Base-by-base conservation (phyloP, 2,888 invertebrate genomes). In the Hemaris fuciformis region DNA sequence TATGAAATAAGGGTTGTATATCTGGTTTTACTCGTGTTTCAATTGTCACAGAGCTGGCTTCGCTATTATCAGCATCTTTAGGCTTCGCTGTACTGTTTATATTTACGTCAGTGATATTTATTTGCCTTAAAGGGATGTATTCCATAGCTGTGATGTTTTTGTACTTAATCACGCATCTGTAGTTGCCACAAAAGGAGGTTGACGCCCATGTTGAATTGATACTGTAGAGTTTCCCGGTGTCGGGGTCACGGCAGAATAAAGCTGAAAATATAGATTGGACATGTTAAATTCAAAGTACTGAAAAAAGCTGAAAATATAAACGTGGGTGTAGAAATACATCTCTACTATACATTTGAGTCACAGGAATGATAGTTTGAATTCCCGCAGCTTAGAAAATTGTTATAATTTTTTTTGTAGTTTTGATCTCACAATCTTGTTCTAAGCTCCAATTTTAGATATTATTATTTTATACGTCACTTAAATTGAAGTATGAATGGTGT, bases 181-280 rank as follows among this genome's bases (percentile, higher is more conserved):
- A 93, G 66, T 86, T 89, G 1, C 93, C 93, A 57, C 93, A 93
- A 62, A 93, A 93, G 1, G 84, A 75, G 22, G 76, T 74, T 0
- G 93, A 85, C 1, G 80, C 70, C 93, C 93, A 93, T 6, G 90
- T 88, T 20, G 85, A 75, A 66, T 91, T 90, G 0, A 84, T 77
- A 5, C 81, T 68, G 63, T 93, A 77, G 1, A 89, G 73, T 63
- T 83, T 83, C 0, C 86, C 87, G 0, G 91, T 88, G 20, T 91
- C 90, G 20, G 93, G 93, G 72, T 93, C 93, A 66, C 86, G 81
- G 68, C 93, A 93, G 73, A 80, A 87, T 42, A 84, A 76, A 6
- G 77, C 93, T 93, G 88, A 27, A 90, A 88, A 57, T n/a, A 38
- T 10, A 4, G n/a, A 38, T 34, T 10, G 34, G 13, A 0, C 0